A percentile compares a stretch with the other conserved stretches of the same genome.
These are phyloP conservation scores for Acronicta alni DNA, from an alignment of 2,888 invertebrate species.

Conservation along the genomic window DNA sequence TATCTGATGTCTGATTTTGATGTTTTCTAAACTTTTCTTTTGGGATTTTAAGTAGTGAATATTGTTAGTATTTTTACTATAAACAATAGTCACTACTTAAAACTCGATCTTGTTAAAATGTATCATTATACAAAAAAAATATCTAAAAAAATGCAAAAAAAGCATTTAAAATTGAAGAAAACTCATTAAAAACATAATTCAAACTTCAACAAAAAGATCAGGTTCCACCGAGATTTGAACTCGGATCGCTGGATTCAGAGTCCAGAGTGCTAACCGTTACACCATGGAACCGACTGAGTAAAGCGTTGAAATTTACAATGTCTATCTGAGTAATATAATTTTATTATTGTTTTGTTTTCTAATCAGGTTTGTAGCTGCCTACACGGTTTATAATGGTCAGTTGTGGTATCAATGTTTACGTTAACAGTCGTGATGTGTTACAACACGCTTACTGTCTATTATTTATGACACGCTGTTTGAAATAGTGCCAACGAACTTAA, in stretches of 20 bases:
- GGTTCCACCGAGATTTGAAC: slow-evolving; percentile 95
- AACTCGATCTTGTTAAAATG: too few species aligned
- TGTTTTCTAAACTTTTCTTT: too few species aligned
- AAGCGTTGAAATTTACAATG: slow-evolving; percentile 39
- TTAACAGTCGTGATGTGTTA: not conserved
- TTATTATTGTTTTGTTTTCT: too few species aligned
- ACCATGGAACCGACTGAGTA: slow-evolving; percentile 80
- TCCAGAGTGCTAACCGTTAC: slow-evolving; percentile 95
- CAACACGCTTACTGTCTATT: slow-evolving; percentile 12
- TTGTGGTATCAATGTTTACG: slow-evolving; percentile 2
- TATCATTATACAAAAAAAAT: too few species aligned
- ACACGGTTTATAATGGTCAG: too few species aligned
- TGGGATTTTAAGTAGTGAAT: too few species aligned
- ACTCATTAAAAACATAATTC: not conserved
- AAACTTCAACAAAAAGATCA: slow-evolving; percentile 66
- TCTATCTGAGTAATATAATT: slow-evolving; percentile 6
- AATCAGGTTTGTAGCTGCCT: too few species aligned
- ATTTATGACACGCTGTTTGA: slow-evolving; percentile 1
- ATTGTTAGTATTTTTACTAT: too few species aligned
- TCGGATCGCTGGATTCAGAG: slow-evolving; percentile 95
- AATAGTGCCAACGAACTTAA: not conserved
- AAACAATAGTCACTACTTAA: too few species aligned
- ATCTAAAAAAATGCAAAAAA: not conserved
- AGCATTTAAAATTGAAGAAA: slow-evolving; percentile 7
- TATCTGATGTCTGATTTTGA: too few species aligned